Evolutionary conservation across 2,113 vertebrate species (phyloP), one percentile per base, ranked within the genome.

Genomic region (Uria aalge): DNA sequence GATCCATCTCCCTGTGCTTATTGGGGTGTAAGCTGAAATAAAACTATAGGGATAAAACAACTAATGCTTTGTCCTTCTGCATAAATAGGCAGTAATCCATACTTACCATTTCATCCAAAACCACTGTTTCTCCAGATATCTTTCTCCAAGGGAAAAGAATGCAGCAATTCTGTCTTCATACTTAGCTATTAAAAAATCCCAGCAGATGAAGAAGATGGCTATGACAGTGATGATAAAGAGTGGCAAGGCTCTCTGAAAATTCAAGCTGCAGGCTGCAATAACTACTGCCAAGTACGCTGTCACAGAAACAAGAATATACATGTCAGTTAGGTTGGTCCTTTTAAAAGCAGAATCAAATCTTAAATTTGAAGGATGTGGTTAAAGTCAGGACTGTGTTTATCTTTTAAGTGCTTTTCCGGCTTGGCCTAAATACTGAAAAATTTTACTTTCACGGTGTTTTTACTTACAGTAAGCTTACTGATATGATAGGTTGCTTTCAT

Each of bases 51-150:
- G 3, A 3, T 56, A 74, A 86, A 30, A 15, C 30, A 15, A 47
- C 6, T 62, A 77, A 18, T 36, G 5, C 6, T 60, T 83, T 74
- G 10, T 41, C 9, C 10, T 88, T 78, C 47, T 74, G 48, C 14
- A 64, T 36, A 77, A 86, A 45, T 38, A 85, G 26, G 40, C 92
- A 92, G 26, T 38, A 24, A 73, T 57, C 32, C 10, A 32, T 82
- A 97, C 92, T 98, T 98, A 99, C 99, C 99, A 99, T 98, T 98
- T 99, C 47, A 99, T 84, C 98, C 98, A 98, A 95, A 98, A 95
- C 97, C 97, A 98, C 15, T 98, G 98, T 50, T 87, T 96, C 83
- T 94, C 82, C 63, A 98, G 79, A 23, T 97, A 76, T 5, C 12
- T 95, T 92, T 92, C 89, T 82, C 93, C 90, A 30, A 97, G 94